These are phyloP conservation scores for Apteryx mantelli DNA, from an alignment of 2,113 vertebrate species.

Conservation along the genomic window DNA sequence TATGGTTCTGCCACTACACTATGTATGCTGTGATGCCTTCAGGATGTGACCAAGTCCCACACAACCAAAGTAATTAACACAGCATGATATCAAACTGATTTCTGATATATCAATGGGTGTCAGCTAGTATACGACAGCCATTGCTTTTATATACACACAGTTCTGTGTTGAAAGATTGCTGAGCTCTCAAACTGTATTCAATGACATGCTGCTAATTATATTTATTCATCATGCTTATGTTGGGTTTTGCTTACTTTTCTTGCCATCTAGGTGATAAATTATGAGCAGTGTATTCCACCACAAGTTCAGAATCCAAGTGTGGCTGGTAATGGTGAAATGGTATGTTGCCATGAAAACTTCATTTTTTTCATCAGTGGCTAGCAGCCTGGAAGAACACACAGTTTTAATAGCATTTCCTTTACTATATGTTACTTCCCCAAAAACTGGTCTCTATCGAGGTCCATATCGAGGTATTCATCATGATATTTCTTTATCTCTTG, in stretches of 20 bases:
- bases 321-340: conserved; percentile 42
- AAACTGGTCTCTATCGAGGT: not conserved
- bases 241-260: not conserved
- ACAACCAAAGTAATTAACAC: not conserved
- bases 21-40: not conserved
- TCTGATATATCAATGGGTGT: not conserved
- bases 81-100: not conserved
- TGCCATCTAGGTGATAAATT: conserved; percentile 58
- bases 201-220: not conserved
- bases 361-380: not conserved
- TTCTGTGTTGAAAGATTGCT: not conserved
- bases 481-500: not conserved
- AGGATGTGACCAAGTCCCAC: not conserved
- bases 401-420: not conserved
- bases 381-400: not conserved
- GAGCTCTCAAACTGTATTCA: not conserved
- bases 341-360: conserved; percentile 30
- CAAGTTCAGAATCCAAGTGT: not conserved
- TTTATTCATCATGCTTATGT: not conserved
- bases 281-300: conserved; percentile 71
- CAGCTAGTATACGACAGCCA: not conserved
- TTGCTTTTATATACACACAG: not conserved
- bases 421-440: not conserved
- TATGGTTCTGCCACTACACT: rapidly evolving
- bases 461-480: not conserved